phyloP scores from a whole-genome alignment of 2,888 invertebrate species.

The Hypselothyrea guttata region DNA sequence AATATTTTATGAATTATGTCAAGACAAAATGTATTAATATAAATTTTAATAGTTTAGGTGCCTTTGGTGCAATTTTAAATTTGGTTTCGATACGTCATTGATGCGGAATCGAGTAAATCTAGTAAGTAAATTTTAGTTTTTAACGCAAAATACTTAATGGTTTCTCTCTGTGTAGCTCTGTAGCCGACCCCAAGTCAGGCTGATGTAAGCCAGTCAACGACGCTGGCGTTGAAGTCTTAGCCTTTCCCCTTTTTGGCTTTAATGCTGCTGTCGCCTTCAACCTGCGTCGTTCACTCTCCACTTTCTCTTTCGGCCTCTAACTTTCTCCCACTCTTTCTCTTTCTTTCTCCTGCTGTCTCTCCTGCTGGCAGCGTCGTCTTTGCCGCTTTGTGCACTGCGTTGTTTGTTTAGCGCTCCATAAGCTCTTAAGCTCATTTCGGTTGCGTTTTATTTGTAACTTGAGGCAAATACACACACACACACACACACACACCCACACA shows the following conservation, averaged over 20 bases:
- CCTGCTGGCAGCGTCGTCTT: slow-evolving; percentile 32
- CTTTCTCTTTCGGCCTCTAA: background rate
- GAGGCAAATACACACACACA: slow-evolving; percentile 50
- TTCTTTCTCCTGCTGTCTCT: slow-evolving; percentile 1
- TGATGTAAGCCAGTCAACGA: slow-evolving; percentile 49
- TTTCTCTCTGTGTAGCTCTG: background rate
- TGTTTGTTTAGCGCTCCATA: slow-evolving; percentile 76
- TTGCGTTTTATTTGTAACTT: slow-evolving; percentile 77
- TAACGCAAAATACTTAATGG: no score
- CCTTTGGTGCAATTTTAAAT: no score
- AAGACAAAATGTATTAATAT: no score
- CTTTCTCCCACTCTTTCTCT: background rate
- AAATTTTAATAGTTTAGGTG: no score
- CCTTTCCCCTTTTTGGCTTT: background rate
- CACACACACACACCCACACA: slow-evolving; percentile 16
- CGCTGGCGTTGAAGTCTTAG: slow-evolving; percentile 35
- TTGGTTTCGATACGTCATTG: no score
- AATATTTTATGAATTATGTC: no score
- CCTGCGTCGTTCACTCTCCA: background rate
- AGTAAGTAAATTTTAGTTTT: no score
- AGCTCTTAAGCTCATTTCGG: slow-evolving; percentile 75
- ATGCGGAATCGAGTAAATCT: no score
- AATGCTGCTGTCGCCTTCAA: background rate
- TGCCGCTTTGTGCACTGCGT: slow-evolving; percentile 71
- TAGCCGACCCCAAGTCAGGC: slow-evolving; percentile 36